A percentile compares a stretch with the other conserved stretches of the same genome.
These are phyloP conservation scores for Peromyscus leucopus DNA, from an alignment of 2,113 vertebrate species.

Conservation along the genomic window DNA sequence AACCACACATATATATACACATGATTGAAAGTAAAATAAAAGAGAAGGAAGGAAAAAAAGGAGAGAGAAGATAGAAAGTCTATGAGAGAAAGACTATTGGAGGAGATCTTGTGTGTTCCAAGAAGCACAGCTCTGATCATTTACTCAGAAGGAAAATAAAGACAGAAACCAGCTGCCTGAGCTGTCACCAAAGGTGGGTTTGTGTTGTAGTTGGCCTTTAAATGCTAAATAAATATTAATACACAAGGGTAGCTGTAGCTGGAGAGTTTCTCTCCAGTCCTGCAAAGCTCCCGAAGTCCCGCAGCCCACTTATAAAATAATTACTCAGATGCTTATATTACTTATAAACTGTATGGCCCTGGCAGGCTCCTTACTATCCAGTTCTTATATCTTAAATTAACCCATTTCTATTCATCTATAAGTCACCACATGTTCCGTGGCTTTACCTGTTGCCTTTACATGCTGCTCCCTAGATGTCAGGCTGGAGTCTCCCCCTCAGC, in stretches of 20 bases:
- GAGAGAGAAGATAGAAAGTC: neutral
- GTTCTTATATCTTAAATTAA: no score
- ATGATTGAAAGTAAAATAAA: neutral
- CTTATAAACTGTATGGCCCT: no score
- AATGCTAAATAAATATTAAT: conserved; percentile 50
- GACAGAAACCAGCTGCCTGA: conserved; percentile 44
- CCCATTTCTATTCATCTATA: no score
- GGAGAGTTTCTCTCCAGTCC: no score
- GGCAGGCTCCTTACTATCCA: no score
- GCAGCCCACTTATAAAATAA: no score
- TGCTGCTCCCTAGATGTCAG: no score
- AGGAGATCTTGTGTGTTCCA: neutral
- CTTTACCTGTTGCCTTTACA: no score
- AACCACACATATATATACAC: neutral
- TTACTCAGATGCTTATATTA: no score
- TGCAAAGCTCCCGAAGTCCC: no score
- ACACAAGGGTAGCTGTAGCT: neutral
- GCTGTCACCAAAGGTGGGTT: neutral
- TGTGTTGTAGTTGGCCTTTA: conserved; percentile 6
- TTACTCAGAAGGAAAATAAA: conserved; percentile 49
- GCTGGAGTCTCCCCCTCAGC: no score
- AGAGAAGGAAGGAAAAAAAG: neutral
- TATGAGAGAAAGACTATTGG: neutral
- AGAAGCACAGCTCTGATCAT: conserved; percentile 25
- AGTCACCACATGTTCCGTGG: no score